These are phyloP conservation scores for Marronus borbonicus DNA, from an alignment of 2,888 invertebrate genomes.

Conservation along the genomic window DNA sequence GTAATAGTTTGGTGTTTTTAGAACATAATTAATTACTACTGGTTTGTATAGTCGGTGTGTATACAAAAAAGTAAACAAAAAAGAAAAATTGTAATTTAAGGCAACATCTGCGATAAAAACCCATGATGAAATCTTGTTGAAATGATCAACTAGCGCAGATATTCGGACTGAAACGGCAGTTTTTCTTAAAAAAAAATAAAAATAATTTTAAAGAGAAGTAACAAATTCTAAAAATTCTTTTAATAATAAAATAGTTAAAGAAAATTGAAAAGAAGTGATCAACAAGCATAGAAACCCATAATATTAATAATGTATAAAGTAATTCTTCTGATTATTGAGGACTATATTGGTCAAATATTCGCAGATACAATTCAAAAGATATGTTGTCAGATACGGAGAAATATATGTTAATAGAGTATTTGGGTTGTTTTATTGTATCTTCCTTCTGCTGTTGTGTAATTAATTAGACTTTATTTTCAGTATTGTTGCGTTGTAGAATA, in stretches of 20 bases:
- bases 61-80: too few species aligned
- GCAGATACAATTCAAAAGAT: slow-evolving; percentile 29
- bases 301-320: slow-evolving; percentile 30
- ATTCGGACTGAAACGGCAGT: too few species aligned
- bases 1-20: slow-evolving; percentile 34
- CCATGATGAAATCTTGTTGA: too few species aligned
- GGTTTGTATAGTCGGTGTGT: slow-evolving; percentile 31
- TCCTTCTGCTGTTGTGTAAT: background rate
- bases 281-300: slow-evolving; percentile 7
- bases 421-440: background rate
- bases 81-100: too few species aligned
- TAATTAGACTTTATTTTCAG: too few species aligned
- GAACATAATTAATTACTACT: slow-evolving; percentile 2
- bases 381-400: slow-evolving; percentile 39
- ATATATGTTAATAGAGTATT: slow-evolving; percentile 40
- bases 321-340: slow-evolving; percentile 28
- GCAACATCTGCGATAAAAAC: too few species aligned
- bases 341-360: slow-evolving; percentile 27
- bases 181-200: background rate
- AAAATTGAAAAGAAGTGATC: slow-evolving; percentile 18
- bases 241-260: slow-evolving; percentile 8
- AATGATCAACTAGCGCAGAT: too few species aligned
- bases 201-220: slow-evolving; percentile 11
- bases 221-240: slow-evolving; percentile 9
- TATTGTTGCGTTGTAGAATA: too few species aligned